These are phyloP conservation scores for Carcina quercana DNA, from an alignment of 2,888 invertebrate species.

Conservation along the genomic window DNA sequence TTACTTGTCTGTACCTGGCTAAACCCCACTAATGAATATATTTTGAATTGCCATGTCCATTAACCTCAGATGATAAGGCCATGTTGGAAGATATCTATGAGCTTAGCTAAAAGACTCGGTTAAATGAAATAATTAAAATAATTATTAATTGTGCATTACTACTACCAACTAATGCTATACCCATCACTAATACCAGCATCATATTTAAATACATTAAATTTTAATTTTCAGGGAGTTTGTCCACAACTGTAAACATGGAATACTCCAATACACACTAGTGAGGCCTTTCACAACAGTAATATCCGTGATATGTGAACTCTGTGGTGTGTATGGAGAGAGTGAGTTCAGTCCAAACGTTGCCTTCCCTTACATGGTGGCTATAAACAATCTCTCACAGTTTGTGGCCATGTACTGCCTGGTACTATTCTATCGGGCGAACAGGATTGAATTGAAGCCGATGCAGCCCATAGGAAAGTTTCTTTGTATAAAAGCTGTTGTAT, in stretches of 20 bases:
- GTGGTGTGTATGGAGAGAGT: constrained; percentile 93
- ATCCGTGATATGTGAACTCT: constrained; percentile 90
- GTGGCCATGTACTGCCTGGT: constrained; percentile 97
- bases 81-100: too few species aligned
- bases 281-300: constrained; percentile 92
- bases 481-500: constrained; percentile 97
- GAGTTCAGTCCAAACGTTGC: constrained; percentile 89
- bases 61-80: too few species aligned
- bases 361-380: constrained; percentile 90
- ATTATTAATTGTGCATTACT: too few species aligned
- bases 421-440: constrained; percentile 93
- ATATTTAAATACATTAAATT: too few species aligned
- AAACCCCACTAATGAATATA: too few species aligned
- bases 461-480: constrained; percentile 96
- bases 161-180: too few species aligned
- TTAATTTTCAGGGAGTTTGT: constrained; percentile 86
- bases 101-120: too few species aligned
- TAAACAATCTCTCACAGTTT: constrained; percentile 96
- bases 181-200: too few species aligned
- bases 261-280: constrained; percentile 95
- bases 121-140: too few species aligned
- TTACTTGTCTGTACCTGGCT: too few species aligned
- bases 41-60: too few species aligned
- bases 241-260: constrained; percentile 96
- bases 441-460: constrained; percentile 91